Evolutionary conservation across 2,113 vertebrate genomes (phyloP), one percentile per base, ranked within the genome.

Genomic region (Salminus brasiliensis): DNA sequence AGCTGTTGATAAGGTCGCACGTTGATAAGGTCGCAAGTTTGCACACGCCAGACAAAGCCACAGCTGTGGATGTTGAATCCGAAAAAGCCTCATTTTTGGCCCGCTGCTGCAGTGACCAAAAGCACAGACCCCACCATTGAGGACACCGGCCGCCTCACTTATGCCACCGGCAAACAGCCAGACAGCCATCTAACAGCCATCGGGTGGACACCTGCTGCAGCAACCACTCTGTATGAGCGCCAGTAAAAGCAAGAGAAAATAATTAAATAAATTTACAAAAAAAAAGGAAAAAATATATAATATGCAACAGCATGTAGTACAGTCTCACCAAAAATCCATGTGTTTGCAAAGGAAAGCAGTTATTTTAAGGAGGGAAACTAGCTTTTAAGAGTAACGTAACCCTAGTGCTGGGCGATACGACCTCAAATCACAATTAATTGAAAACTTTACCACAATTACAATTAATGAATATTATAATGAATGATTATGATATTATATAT

Each of bases 51-150:
- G 39, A 86, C 77, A 83, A 85, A 84, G 60, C 60, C 79, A 83
- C 83, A 88, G 85, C 85, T 87, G 87, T 84, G 78, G 12, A 12
- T 41, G 23, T 39, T 52, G 72, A 71, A 47, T 75, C 62, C 81
- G 34, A 79, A 67, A 84, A 86, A 57, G 67, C 69, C 73, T 57
- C 9, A 9, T 66, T 72, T 81, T 85, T 10, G 74, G 74, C 74
- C 77, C 15, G 39, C 65, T 55, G 34, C 21, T 55, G 52, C 1
- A 2, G 45, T 81, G 68, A 71, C 59, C 71, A 43, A 53, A 49
- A 45, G 30, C 32, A 67, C 70, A 79, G 60, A 43, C 41, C 25
- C 32, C 23, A 21, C 16, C 53, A 32, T 27, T 43, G 53, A 75
- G 18, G 55, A 47, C 25, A 43, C n/a, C 18, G 52, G 27, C 41